Percentiles rank a stretch among this genome's conserved stretches.
These are phyloP conservation scores for Puffinus mauretanicus DNA, from an alignment of 2,113 vertebrate genomes.

Conservation along the genomic window DNA sequence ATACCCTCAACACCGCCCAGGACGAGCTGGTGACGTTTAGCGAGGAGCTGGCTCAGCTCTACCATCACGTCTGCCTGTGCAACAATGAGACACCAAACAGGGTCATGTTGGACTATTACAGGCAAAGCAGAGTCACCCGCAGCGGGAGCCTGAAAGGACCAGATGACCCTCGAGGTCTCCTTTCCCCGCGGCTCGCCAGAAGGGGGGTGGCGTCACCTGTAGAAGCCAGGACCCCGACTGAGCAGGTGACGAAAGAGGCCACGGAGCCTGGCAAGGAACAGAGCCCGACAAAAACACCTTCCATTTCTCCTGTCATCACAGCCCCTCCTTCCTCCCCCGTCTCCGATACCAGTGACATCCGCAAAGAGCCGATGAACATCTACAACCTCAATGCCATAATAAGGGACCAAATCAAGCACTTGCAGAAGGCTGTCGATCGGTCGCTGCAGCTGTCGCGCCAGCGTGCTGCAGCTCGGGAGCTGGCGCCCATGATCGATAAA, in stretches of 20 bases:
- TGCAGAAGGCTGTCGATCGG: slow-evolving; percentile 95
- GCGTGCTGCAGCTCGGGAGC: slow-evolving; percentile 88
- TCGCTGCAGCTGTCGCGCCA: slow-evolving; percentile 93
- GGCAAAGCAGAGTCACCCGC: slow-evolving; percentile 91
- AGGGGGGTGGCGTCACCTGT: slow-evolving; percentile 79
- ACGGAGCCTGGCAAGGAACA: slow-evolving; percentile 74
- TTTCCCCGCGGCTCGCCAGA: slow-evolving; percentile 88
- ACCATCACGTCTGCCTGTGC: slow-evolving; percentile 97
- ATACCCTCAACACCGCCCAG: slow-evolving; percentile 90
- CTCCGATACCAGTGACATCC: slow-evolving; percentile 87
- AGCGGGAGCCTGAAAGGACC: slow-evolving; percentile 90
- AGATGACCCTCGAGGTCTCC: slow-evolving; percentile 87
- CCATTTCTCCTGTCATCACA: slow-evolving; percentile 80
- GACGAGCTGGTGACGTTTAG: slow-evolving; percentile 97
- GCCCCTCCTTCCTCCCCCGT: slow-evolving; percentile 85
- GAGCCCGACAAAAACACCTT: slow-evolving; percentile 81
- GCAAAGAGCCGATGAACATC: slow-evolving; percentile 98
- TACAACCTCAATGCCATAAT: slow-evolving; percentile 98
- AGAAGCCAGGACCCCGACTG: slow-evolving; percentile 77
- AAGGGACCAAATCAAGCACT: slow-evolving; percentile 96
- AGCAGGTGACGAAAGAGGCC: slow-evolving; percentile 83
- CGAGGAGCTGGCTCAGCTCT: slow-evolving; percentile 96
- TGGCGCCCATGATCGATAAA: slow-evolving; percentile 91
- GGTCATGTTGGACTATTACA: slow-evolving; percentile 97
- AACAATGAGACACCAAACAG: slow-evolving; percentile 98